Percentiles rank a stretch among this genome's conserved stretches.
Conservation (phyloP, 2,113 vertebrate genomes). For the Eurystomus gularis region DNA sequence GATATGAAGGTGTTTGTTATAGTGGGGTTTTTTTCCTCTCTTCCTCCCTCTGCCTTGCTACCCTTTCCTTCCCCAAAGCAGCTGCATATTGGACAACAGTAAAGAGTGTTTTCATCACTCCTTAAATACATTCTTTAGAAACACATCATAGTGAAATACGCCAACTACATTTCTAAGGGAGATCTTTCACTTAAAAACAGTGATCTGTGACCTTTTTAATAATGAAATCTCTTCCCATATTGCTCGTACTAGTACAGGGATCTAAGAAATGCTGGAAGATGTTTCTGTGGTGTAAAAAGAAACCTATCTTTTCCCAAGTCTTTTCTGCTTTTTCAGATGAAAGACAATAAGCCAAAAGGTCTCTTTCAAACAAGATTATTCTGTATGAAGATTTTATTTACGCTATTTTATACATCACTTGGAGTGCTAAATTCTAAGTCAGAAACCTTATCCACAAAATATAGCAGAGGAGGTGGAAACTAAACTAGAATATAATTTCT, state of each 20-base stretch:
- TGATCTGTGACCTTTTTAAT: not conserved
- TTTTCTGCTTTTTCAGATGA: not conserved
- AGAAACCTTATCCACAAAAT: not conserved
- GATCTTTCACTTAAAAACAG: not conserved
- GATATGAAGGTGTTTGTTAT: not conserved
- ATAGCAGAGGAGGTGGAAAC: not conserved
- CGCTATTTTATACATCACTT: not conserved
- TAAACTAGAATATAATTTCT: not conserved
- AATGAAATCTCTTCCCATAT: not conserved
- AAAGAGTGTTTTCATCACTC: not conserved
- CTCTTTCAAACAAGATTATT: not conserved
- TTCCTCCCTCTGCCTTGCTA: not conserved
- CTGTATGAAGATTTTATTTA: not conserved
- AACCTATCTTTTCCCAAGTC: not conserved
- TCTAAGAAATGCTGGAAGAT: not conserved
- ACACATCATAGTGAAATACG: not conserved
- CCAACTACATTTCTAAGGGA: not conserved
- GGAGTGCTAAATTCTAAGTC: not conserved
- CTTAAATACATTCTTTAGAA: not conserved
- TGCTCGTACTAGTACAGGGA: not conserved
- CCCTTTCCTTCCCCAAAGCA: not conserved
- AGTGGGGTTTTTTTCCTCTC: not conserved
- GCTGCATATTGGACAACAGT: not conserved
- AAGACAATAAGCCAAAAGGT: not conserved
- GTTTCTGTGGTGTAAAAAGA: not conserved